Conservation (phyloP, 2,113 vertebrate species). For the Actenoides lindsayi region DNA sequence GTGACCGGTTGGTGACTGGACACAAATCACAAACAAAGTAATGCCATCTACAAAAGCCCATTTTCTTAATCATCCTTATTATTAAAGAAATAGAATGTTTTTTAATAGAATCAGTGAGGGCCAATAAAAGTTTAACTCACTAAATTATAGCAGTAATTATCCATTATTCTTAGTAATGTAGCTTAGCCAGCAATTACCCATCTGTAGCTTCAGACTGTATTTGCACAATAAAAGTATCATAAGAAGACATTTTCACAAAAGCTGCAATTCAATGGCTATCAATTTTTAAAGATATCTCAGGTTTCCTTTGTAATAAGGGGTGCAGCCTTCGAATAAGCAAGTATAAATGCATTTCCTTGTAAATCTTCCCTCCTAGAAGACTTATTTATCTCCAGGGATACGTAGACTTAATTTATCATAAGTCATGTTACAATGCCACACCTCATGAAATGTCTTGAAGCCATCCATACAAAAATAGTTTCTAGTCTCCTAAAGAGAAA, state of each 20-base stretch:
- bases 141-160: neutral
- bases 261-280: neutral
- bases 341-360: neutral
- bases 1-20: neutral
- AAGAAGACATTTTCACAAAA: neutral
- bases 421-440: neutral
- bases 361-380: neutral
- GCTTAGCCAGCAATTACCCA: neutral
- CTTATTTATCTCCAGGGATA: neutral
- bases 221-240: neutral
- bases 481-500: neutral
- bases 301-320: neutral
- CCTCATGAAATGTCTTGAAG: neutral
- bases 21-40: neutral
- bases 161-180: neutral
- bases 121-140: neutral
- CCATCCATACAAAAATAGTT: neutral
- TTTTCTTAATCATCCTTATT: neutral
- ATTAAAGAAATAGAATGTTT: neutral
- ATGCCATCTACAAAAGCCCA: neutral
- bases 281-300: neutral
- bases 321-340: neutral
- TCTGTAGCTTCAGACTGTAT: neutral
- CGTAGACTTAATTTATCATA: neutral
- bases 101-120: neutral